Base-by-base conservation (phyloP, 2,113 vertebrate genomes). In the Tychaedon coryphoeus region DNA sequence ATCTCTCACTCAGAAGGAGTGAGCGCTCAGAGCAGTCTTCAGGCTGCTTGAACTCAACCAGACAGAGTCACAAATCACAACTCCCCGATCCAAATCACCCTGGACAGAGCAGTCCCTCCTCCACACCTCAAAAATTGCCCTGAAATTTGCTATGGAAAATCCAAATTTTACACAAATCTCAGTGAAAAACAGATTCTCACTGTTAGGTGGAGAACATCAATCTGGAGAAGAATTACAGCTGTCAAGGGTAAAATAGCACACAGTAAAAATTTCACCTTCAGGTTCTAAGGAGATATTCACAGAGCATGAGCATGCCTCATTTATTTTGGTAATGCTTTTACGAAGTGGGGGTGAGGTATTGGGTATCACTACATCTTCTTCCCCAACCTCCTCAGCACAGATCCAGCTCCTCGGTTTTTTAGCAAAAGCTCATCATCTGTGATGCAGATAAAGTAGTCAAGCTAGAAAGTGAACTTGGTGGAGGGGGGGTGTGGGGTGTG, bases 71-170 rank as follows among this genome's bases (percentile, higher is more conserved):
- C 5, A 50, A 10, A 77, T 50, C 60, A 17, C 7, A 40, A 3
- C 1, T 1, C 14, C 6, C 19, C 9, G 5, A 18, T 25, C 10
- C 14, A 9, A 1, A 1, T 45, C 26, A 57, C 5, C 8, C 8
- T 34, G 12, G 19, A 34, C n/a, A 51, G 8, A 66, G 29, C 5
- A 23, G 10, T 38, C 50, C 36, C 58, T 47, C 5, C 8, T 62
- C 26, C 43, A 45, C 19, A 24, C 4, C 18, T 47, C 29, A 58
- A 42, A 90, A 79, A 12, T 5, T 7, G 4, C 20, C 53, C 42
- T n/a, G 26, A 66, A 69, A 61, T 53, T 56, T 67, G 13, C n/a
- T 23, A 8, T 3, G 23, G 57, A 73, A 83, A 74, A 9, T 9
- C 2, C 10, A 70, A 16, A 38, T 31, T 29, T 66, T 79, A 7